These are phyloP conservation scores for Fratercula arctica DNA, from an alignment of 2,797 vertebrate genomes.

Conservation along the genomic window DNA sequence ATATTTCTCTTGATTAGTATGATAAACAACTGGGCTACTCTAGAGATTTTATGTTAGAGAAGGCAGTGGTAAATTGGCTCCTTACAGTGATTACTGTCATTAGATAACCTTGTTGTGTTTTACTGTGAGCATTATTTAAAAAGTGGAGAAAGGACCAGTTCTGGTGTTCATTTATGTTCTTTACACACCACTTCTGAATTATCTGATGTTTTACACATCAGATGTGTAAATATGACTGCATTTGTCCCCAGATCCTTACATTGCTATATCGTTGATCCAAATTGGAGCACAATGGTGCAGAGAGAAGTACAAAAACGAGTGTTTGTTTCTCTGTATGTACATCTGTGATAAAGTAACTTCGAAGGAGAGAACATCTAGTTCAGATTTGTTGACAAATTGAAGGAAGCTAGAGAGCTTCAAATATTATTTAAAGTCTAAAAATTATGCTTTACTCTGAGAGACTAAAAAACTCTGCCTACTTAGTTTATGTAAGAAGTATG, in stretches of 20 bases:
- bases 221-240: background rate
- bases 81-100: background rate
- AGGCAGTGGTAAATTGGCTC: background rate
- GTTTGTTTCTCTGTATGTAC: background rate
- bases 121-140: background rate
- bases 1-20: background rate
- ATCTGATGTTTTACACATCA: background rate
- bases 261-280: background rate
- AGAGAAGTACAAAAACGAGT: background rate
- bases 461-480: background rate
- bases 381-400: background rate
- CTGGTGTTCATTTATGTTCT: background rate
- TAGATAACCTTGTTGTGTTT: background rate
- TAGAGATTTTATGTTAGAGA: background rate
- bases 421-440: background rate
- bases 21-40: background rate
- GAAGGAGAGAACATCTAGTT: background rate
- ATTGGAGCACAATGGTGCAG: background rate
- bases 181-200: background rate
- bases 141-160: background rate
- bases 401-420: background rate
- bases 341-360: background rate
- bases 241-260: background rate
- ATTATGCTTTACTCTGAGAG: background rate
- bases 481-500: background rate